Percentiles rank a stretch among this genome's conserved stretches.
Evolutionary conservation across 2,797 vertebrate genomes (phyloP).

Genomic region (Sciurus vulgaris): DNA sequence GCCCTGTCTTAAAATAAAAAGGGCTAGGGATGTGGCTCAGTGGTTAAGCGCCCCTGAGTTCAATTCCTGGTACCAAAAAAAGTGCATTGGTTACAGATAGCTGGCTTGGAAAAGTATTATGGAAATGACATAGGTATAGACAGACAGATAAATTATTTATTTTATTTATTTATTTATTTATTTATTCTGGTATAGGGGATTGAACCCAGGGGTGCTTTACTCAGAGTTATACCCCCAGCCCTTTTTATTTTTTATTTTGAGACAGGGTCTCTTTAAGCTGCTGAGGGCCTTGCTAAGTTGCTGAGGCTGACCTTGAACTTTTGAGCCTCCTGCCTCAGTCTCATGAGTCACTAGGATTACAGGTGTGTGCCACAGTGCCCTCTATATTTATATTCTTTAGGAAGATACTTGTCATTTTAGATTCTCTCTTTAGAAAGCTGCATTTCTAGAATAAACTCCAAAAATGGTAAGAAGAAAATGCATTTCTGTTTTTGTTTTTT

Average conservation of each 20-base stretch:
- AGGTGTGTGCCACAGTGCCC: not conserved
- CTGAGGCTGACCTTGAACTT: not conserved
- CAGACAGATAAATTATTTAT: too few relatives aligned
- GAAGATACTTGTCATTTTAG: not conserved
- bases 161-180: too few relatives aligned
- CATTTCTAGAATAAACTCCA: not conserved
- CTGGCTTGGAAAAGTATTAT: not conserved
- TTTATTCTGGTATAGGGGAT: not conserved
- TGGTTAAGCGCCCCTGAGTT: too few relatives aligned
- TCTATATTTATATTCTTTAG: not conserved
- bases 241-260: not conserved
- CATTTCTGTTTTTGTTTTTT: not conserved
- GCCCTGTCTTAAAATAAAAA: too few relatives aligned
- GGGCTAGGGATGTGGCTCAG: too few relatives aligned
- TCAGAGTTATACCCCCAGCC: not conserved
- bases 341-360: not conserved
- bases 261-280: not conserved
- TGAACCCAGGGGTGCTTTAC: not conserved
- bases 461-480: not conserved
- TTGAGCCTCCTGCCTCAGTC: not conserved
- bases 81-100: not conserved
- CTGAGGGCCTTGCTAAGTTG: not conserved
- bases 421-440: constrained; percentile 35
- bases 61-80: too few relatives aligned
- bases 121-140: not conserved